Evolutionary conservation across 2,888 invertebrate genomes (phyloP), one percentile per base, ranked within the genome.

Genomic region (Deilephila elpenor): DNA sequence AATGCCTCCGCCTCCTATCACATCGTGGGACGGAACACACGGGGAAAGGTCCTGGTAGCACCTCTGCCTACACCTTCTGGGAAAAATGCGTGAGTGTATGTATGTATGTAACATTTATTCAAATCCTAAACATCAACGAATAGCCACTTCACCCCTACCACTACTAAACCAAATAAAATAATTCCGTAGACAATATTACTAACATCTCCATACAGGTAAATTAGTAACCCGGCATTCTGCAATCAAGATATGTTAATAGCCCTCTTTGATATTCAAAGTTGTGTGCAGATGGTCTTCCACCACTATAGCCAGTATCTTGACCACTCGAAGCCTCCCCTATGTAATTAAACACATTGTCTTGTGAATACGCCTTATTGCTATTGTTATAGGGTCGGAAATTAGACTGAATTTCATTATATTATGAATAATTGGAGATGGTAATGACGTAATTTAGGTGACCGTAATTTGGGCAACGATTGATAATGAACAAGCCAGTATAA

Each of bases 231-330:
- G 83, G 77, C 80, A 82, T 82, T 86, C 84, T 81, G 79, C 82
- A 88, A 90, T 90, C 89, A 88, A 89, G 90, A 90, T 90, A 90
- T 90, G 90, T 83, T 89, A 89, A 90, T 90, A 82, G 78, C 77
- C 80, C 84, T 86, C 86, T 88, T 90, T 90, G 89, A 88, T 89
- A 89, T 89, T 87, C 87, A 88, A 88, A 89, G 84, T 85, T 82
- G 81, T 83, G 85, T 84, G 84, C 86, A 87, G 84, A 86, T 80
- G 83, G 74, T 77, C 75, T 79, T 82, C 82, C 82, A 80, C 76
- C 79, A 82, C 80, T 84, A 83, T 83, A 80, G 79, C 81, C 74
- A 80, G 76, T 86, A 86, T 87, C 83, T 84, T 87, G 86, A 86
- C 87, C 86, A 82, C 79, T 74, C 61, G 51, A 51, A 62, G 77